These are phyloP conservation scores for roundworm (Caenorhabditis elegans) DNA, from an alignment of 1,140 invertebrate genomes.

Conservation along the genomic window WBcel235 BX284605.5:8288001-8288500, in stretches of 20 bases:
- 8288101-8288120: too few relatives aligned
- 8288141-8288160: background rate
- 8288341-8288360: background rate
- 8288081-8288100: too few relatives aligned
- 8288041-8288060: too few relatives aligned
- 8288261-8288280: conserved; percentile 8
- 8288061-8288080: too few relatives aligned
- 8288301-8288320: background rate
- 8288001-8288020: too few relatives aligned
- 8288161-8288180: too few relatives aligned
- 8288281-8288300: background rate
- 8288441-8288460: too few relatives aligned
- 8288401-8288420: background rate
- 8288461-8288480: too few relatives aligned
- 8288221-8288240: background rate
- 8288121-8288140: background rate
- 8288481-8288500: too few relatives aligned
- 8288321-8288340: conserved; percentile 18
- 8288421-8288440: background rate
- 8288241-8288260: background rate
- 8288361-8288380: background rate
- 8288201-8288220: too few relatives aligned
- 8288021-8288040: too few relatives aligned
- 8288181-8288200: background rate
- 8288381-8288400: too few relatives aligned